Conservation (phyloP, 2,113 vertebrate genomes). For the Sinocyclocheilus rhinocerous region DNA sequence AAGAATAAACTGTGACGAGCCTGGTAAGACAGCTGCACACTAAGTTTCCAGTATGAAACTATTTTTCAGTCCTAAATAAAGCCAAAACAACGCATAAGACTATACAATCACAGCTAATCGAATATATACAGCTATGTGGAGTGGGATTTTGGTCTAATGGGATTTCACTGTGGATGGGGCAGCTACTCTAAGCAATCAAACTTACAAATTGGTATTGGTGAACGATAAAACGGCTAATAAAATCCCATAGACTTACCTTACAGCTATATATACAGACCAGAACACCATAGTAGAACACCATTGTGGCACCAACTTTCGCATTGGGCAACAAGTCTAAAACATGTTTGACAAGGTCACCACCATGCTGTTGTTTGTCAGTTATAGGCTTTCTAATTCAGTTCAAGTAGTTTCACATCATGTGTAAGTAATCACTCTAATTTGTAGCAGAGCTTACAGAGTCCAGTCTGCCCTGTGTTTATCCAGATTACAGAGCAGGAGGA, state of each 20-base stretch:
- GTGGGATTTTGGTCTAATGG: not conserved
- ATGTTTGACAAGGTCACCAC: not conserved
- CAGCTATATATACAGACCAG: not conserved
- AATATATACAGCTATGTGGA: not conserved
- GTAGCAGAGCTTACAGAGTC: slow-evolving; percentile 17
- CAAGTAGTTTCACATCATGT: slow-evolving; percentile 20
- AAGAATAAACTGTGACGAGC: slow-evolving; percentile 60
- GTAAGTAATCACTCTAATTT: slow-evolving; percentile 22
- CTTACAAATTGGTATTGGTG: not conserved
- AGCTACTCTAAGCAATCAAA: not conserved
- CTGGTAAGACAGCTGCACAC: slow-evolving; percentile 67
- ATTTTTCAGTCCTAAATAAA: no score
- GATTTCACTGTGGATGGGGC: not conserved
- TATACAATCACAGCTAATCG: not conserved
- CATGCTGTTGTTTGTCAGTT: not conserved
- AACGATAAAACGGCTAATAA: not conserved
- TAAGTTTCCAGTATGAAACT: no score
- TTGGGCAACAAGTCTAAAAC: not conserved
- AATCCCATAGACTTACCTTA: not conserved
- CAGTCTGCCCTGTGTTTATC: slow-evolving; percentile 19
- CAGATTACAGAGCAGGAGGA: slow-evolving; percentile 32
- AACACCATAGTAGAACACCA: not conserved
- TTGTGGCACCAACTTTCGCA: not conserved
- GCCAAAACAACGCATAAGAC: not conserved
- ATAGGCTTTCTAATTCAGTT: slow-evolving; percentile 16